Percentiles rank a stretch among this genome's conserved stretches.
Evolutionary conservation across 2,113 vertebrate species (phyloP).

Genomic region (Cyphomyrus discorhynchus): DNA sequence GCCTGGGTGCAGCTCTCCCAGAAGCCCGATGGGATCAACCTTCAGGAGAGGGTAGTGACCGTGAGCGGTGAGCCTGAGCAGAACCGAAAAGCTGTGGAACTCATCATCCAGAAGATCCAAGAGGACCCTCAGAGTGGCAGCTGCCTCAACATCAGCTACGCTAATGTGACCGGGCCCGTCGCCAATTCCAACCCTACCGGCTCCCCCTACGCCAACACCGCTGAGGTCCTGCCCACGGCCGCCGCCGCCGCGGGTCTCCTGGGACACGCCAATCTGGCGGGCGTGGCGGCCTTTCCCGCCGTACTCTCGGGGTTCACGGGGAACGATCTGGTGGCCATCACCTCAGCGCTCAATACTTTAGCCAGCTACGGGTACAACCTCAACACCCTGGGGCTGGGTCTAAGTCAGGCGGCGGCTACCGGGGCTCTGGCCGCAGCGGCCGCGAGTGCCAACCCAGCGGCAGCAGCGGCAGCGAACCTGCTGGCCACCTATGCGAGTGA

Average conservation of each 20-base stretch:
- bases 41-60: constrained; percentile 83
- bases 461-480: constrained; percentile 75
- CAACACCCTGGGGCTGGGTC: constrained; percentile 76
- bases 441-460: constrained; percentile 79
- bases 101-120: constrained; percentile 86
- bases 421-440: constrained; percentile 79
- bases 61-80: constrained; percentile 83
- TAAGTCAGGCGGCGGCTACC: constrained; percentile 78
- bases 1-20: constrained; percentile 84
- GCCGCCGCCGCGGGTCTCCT: constrained; percentile 76
- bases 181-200: constrained; percentile 82
- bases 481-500: constrained; percentile 82
- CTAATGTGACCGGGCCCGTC: constrained; percentile 81
- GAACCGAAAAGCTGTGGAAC: constrained; percentile 82
- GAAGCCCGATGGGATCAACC: constrained; percentile 83
- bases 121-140: constrained; percentile 83
- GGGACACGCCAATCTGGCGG: constrained; percentile 80
- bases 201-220: constrained; percentile 84
- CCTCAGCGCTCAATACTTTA: constrained; percentile 81
- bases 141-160: constrained; percentile 85
- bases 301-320: constrained; percentile 79
- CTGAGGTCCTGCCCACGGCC: constrained; percentile 79
- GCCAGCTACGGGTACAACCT: constrained; percentile 85
- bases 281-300: constrained; percentile 76
- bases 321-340: constrained; percentile 82